Base-by-base conservation (phyloP, 2,797 vertebrate species). In the Siniperca scherzeri region DNA sequence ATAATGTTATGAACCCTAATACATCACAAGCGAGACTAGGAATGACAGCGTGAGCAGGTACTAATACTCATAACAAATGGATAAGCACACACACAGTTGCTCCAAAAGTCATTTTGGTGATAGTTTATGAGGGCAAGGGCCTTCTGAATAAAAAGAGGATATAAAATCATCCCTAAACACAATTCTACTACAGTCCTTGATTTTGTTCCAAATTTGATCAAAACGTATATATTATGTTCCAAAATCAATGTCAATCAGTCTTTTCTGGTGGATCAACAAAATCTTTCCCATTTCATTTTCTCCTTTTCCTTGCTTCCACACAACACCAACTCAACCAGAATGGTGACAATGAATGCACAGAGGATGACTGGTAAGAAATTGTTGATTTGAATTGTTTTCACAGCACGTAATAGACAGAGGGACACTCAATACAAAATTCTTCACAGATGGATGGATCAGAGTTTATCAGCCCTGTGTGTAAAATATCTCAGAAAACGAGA, bases 21-120 rank as follows among this genome's bases (percentile, higher is more conserved):
- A 30, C 21, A 76, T 64, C 66, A 69, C 13, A 16, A 21, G 55
- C 3, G 2, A 46, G 40, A 64, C 19, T 3, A 16, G 3, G 2
- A 52, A 17, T 19, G 64, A 56, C 57, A 52, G 25, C 0, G 2
- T 3, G 27, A 16, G 16, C 9, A 68, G 30, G 25, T 17, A 22
- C 13, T 30, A 9, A 60, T 12, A 36, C 16, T n/a, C 42, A 44
- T 22, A 36, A 52, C 27, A 70, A 19, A 57, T 36, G 4, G 7
- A 46, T 27, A 38, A 33, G 10, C 27, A 62, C 27, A 61, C 22
- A 53, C 21, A n/a, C 17, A 40, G 7, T 1, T 50, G 42, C 50
- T 48, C n/a, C n/a, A 14, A 50, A 42, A 59, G 56, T 46, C 13
- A 44, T 78, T 70, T 12, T 50, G 65, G 10, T 74, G 48, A 57